Evolutionary conservation across 2,113 vertebrate genomes (phyloP).

Genomic region (Rhea pennata): DNA sequence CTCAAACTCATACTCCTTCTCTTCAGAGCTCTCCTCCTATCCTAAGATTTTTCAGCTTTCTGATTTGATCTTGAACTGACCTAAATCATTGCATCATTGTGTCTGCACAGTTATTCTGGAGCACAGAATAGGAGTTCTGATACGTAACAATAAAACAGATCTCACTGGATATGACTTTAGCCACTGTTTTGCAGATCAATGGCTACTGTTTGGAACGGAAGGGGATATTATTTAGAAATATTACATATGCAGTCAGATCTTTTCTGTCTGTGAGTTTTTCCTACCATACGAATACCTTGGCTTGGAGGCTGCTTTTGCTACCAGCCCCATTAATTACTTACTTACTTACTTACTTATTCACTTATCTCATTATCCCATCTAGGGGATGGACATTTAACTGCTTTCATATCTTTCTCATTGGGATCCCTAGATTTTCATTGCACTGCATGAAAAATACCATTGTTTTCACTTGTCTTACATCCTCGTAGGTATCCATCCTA

Average conservation of each 20-base stretch:
- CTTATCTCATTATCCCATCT: background rate
- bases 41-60: background rate
- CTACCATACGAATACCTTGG: background rate
- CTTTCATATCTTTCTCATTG: background rate
- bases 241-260: background rate
- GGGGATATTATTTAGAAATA: background rate
- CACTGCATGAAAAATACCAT: slow-evolving; percentile 70
- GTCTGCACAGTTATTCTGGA: background rate
- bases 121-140: background rate
- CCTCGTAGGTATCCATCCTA: slow-evolving; percentile 58
- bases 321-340: background rate
- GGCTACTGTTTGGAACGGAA: background rate
- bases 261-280: background rate
- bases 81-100: background rate
- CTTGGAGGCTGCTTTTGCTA: background rate
- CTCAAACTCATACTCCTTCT: background rate
- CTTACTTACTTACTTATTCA: background rate
- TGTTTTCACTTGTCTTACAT: slow-evolving; percentile 82
- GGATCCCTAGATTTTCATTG: background rate
- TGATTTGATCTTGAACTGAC: background rate
- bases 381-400: background rate
- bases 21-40: background rate
- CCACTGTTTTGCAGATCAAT: background rate
- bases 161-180: slow-evolving; percentile 16
- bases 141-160: background rate